A percentile compares a stretch with the other conserved stretches of the same genome.
Evolutionary conservation across 1,140 invertebrate species (phyloP).

Genomic region (Cheumatopsyche charites): DNA sequence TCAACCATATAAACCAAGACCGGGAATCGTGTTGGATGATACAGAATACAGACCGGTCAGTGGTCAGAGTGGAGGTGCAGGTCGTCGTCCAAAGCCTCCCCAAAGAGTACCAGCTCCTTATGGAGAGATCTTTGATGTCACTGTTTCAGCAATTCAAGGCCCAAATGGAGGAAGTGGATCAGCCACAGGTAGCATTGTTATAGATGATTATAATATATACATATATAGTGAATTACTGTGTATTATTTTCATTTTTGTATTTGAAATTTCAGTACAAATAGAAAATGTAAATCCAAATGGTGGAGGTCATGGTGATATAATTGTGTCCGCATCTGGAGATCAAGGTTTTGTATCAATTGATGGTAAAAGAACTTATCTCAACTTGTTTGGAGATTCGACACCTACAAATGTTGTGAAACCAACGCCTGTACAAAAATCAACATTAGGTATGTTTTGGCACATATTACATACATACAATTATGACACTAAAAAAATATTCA

Average conservation of each 20-base stretch:
- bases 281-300: slow-evolving; percentile 53
- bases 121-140: slow-evolving; percentile 87
- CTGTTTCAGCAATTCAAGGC: slow-evolving; percentile 85
- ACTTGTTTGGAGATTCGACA: slow-evolving; percentile 72
- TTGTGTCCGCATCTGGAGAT: slow-evolving; percentile 76
- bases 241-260: background rate
- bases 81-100: slow-evolving; percentile 41
- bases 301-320: slow-evolving; percentile 68
- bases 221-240: too few species aligned
- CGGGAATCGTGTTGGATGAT: slow-evolving; percentile 82
- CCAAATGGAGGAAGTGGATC: slow-evolving; percentile 65
- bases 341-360: slow-evolving; percentile 92
- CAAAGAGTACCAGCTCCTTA: slow-evolving; percentile 55
- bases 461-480: background rate
- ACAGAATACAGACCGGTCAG: slow-evolving; percentile 75
- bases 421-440: slow-evolving; percentile 34
- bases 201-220: too few species aligned
- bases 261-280: slow-evolving; percentile 54
- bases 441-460: slow-evolving; percentile 42
- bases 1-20: slow-evolving; percentile 71
- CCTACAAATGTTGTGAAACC: slow-evolving; percentile 50
- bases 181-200: slow-evolving; percentile 46
- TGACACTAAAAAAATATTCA: too few species aligned
- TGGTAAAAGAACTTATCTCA: slow-evolving; percentile 86
- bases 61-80: slow-evolving; percentile 47